phyloP scores from a whole-genome alignment of 2,113 vertebrate species.

The Centropristis striata region DNA sequence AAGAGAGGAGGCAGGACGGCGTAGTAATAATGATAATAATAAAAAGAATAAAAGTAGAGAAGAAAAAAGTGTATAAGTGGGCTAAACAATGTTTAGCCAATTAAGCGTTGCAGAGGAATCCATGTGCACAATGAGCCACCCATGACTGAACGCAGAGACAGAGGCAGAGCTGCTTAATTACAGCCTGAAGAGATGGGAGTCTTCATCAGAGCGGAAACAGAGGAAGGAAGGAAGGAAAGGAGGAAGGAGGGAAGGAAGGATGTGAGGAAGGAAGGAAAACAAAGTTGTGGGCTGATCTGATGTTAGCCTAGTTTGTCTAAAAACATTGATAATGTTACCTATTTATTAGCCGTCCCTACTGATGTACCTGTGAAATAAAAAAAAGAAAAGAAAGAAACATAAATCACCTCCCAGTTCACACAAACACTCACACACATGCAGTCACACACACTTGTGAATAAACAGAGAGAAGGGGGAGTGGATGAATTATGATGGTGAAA shows the following conservation, averaged over 20 bases:
- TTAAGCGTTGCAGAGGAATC: conserved; percentile 75
- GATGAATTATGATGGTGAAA: conserved; percentile 17
- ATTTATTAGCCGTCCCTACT: not conserved
- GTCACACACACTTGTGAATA: conserved; percentile 5
- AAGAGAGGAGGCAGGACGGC: not conserved
- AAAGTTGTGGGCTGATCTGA: not conserved
- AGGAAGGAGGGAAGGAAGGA: not conserved
- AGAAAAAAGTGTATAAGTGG: conserved; percentile 52
- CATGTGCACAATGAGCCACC: conserved; percentile 74
- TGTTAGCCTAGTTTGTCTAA: not conserved
- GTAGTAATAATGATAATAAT: conserved; percentile 8
- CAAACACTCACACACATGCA: not conserved
- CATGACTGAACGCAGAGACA: conserved; percentile 74
- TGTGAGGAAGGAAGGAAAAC: not conserved
- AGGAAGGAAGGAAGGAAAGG: conserved; percentile 10
- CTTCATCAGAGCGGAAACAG: conserved; percentile 67
- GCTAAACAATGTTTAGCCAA: conserved; percentile 76
- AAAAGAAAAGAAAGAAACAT: not conserved
- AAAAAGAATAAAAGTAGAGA: conserved; percentile 38
- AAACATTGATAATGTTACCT: not conserved
- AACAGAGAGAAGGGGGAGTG: not conserved
- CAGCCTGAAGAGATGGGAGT: conserved; percentile 74
- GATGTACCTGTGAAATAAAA: conserved; percentile 10
- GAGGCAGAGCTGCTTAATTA: conserved; percentile 77
- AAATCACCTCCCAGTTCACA: not conserved